phyloP scores from a whole-genome alignment of 2,888 invertebrate genomes.

The Ctena decussata region DNA sequence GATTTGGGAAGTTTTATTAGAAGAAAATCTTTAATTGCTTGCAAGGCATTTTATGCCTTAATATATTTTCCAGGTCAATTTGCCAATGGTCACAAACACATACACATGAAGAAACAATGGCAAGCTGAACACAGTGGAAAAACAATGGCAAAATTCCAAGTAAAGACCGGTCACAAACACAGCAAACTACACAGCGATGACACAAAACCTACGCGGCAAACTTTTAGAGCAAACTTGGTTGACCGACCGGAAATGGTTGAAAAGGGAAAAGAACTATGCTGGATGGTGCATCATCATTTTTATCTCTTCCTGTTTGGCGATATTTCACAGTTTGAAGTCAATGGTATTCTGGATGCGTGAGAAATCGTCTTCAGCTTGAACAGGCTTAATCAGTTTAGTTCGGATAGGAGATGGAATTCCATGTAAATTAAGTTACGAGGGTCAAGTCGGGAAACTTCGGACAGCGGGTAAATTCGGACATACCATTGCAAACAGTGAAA shows the following conservation, averaged over 20 bases:
- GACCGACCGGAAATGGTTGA: conserved; percentile 34
- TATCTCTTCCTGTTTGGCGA: not conserved
- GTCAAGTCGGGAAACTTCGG: too few species aligned
- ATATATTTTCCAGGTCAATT: conserved; percentile 50
- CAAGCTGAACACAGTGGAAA: conserved; percentile 27
- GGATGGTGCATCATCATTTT: conserved; percentile 50
- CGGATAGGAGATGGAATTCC: too few species aligned
- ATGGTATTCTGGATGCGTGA: not conserved
- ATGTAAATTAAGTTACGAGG: too few species aligned
- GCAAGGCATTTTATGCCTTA: too few species aligned
- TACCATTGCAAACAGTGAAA: too few species aligned
- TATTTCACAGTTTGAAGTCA: not conserved
- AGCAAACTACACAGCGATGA: not conserved
- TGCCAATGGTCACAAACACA: conserved; percentile 57
- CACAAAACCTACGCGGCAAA: conserved; percentile 15
- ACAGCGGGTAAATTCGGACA: too few species aligned
- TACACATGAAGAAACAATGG: conserved; percentile 34
- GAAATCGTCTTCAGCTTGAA: too few species aligned
- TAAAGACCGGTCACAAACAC: conserved; percentile 29
- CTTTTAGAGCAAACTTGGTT: conserved; percentile 38
- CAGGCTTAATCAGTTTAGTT: too few species aligned
- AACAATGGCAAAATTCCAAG: conserved; percentile 41
- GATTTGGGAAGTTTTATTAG: too few species aligned
- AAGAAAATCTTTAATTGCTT: too few species aligned
- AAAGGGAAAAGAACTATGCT: conserved; percentile 40